phyloP scores from a whole-genome alignment of 2,888 invertebrate species.

The Neoitamus cyanurus region DNA sequence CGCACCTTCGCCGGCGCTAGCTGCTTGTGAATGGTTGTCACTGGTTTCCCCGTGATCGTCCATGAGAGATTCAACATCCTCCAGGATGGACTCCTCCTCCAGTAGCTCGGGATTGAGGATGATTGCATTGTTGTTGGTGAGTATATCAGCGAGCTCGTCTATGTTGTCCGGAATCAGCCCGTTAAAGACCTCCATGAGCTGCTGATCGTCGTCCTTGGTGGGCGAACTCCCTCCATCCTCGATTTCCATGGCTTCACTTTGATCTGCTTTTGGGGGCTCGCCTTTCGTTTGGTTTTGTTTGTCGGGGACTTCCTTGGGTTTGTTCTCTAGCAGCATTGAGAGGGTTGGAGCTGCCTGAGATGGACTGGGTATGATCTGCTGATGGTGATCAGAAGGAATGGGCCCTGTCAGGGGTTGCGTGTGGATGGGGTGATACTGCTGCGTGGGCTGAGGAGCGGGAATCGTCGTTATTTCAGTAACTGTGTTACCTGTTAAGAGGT shows the following conservation, averaged over 20 bases:
- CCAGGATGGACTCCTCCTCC: constrained; percentile 63
- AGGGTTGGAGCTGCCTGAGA: constrained; percentile 79
- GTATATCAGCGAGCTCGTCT: constrained; percentile 63
- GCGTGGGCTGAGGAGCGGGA: constrained; percentile 51
- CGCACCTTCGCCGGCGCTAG: neutral
- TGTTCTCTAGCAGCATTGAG: constrained; percentile 76
- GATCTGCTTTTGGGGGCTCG: neutral
- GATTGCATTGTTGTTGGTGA: constrained; percentile 57
- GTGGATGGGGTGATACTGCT: constrained; percentile 57
- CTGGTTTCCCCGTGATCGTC: constrained; percentile 53
- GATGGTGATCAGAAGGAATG: constrained; percentile 30
- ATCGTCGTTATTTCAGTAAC: constrained; percentile 51
- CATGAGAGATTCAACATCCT: constrained; percentile 58
- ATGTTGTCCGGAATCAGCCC: constrained; percentile 63
- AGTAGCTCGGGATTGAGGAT: constrained; percentile 59
- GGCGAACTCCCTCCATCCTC: constrained; percentile 53
- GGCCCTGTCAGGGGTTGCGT: constrained; percentile 63
- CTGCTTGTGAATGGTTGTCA: constrained; percentile 34
- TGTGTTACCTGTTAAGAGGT: constrained; percentile 62
- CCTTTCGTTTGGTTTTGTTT: neutral
- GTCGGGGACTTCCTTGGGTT: constrained; percentile 57
- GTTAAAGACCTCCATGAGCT: constrained; percentile 63
- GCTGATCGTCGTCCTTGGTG: constrained; percentile 62
- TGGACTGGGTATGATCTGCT: constrained; percentile 68
- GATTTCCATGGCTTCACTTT: constrained; percentile 55